Base-by-base conservation (phyloP, 2,113 vertebrate genomes). In the Apeltes quadracus region DNA sequence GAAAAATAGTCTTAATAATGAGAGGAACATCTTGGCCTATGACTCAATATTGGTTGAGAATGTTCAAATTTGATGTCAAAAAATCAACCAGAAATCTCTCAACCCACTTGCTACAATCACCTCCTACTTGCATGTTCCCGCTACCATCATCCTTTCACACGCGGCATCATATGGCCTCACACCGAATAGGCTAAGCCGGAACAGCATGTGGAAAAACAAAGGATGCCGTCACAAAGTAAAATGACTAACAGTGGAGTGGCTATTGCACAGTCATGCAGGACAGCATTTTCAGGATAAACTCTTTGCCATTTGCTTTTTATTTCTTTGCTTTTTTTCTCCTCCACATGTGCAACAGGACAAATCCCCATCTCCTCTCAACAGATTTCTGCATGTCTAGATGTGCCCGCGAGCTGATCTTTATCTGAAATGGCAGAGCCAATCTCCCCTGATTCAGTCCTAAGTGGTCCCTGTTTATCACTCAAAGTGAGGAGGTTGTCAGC, bases 381-480 rank as follows among this genome's bases (percentile, higher is more conserved):
- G 89, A 84, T 90, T 92, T 89, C 87, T 88, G 86, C 88, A 87
- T 84, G 92, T 82, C 86, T 87, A 88, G 85, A 85, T 93, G 86
- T 89, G 88, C 89, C 83, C 72, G 70, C 79, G 32, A 88, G 87
- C 79, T 87, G 84, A 93, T 90, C 75, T 83, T 90, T 88, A 91
- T 91, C 91, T 90, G 80, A 84, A 87, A 84, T 82, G 88, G 84
- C 84, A 85, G 82, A 89, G 81, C 84, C 89, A 82, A 87, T 89
- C 86, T 91, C 86, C 78, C 67, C 82, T 89, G 88, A 91, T 90
- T 86, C 86, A 86, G 82, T 89, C 85, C 88, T 90, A 89, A 90
- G 88, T 88, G 88, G 82, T 86, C 80, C 76, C 82, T 91, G 90
- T 92, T 92, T 92, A 90, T 91, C 91, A 89, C 87, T 92, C 89